These are phyloP conservation scores for Nesoenas mayeri DNA, from an alignment of 2,113 vertebrate genomes.

Conservation along the genomic window DNA sequence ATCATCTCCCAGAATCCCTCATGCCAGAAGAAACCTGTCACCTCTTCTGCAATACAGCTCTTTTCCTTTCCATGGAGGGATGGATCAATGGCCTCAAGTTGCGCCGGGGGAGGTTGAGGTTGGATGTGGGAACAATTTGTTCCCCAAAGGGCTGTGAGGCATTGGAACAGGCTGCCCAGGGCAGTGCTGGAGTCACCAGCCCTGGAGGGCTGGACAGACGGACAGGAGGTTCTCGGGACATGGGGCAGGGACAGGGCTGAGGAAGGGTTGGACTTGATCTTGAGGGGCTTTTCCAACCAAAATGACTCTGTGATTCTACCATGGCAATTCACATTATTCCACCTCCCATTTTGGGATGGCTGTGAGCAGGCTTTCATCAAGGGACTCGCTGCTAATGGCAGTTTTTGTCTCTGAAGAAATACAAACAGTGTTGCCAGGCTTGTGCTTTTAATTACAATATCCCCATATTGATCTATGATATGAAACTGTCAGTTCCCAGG, in stretches of 20 bases:
- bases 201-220: too few relatives aligned
- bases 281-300: too few relatives aligned
- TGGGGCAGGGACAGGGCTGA: too few relatives aligned
- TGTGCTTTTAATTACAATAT: not conserved
- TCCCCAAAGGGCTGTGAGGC: too few relatives aligned
- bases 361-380: not conserved
- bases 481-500: not conserved
- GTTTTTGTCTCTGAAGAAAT: not conserved
- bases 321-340: too few relatives aligned
- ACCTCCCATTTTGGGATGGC: not conserved
- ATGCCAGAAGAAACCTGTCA: not conserved
- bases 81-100: not conserved
- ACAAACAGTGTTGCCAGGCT: not conserved
- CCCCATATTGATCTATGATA: fast-evolving
- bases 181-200: too few relatives aligned
- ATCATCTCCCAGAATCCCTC: not conserved
- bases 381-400: not conserved
- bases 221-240: too few relatives aligned
- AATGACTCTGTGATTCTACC: too few relatives aligned
- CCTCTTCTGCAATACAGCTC: not conserved
- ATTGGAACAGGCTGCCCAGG: too few relatives aligned
- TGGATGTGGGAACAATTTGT: too few relatives aligned
- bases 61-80: not conserved
- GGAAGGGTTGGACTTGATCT: too few relatives aligned
- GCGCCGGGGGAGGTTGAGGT: too few relatives aligned